Conservation (phyloP, 2,113 vertebrate species). For the Hyperoodon ampullatus region DNA sequence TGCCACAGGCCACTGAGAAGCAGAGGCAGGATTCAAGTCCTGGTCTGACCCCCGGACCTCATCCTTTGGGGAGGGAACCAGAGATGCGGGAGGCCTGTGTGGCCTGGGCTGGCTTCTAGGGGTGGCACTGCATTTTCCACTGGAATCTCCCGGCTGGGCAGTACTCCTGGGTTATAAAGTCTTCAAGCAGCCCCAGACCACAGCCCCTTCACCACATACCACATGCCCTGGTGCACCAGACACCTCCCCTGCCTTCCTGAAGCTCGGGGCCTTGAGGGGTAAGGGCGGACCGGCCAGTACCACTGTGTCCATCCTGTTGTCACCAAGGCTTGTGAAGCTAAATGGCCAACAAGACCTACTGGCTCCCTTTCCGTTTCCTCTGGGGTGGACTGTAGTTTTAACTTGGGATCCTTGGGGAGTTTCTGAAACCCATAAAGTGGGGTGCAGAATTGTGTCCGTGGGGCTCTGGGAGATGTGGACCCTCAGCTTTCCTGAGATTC, state of each 20-base stretch:
- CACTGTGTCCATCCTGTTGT: not conserved
- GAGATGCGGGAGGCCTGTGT: not conserved
- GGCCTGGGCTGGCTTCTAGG: not conserved
- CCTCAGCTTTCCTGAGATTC: accelerated
- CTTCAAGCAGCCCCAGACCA: not conserved
- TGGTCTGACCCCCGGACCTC: not conserved
- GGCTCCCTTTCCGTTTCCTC: not conserved
- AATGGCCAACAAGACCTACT: accelerated
- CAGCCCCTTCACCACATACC: not conserved
- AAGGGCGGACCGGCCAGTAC: accelerated
- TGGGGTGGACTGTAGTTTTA: not conserved
- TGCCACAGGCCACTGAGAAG: not conserved
- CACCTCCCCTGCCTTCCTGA: accelerated
- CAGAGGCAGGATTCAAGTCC: not conserved
- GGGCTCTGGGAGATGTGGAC: not conserved
- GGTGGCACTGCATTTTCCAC: accelerated
- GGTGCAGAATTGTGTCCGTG: too few relatives aligned
- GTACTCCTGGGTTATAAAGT: not conserved
- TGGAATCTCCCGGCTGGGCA: accelerated
- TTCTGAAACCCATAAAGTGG: not conserved
- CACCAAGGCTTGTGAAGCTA: accelerated
- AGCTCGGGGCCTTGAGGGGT: not conserved
- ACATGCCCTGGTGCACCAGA: accelerated
- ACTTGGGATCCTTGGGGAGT: not conserved
- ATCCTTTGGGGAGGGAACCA: not conserved